Conservation (phyloP, 2,888 invertebrate species). For the Terebella lapidaria region DNA sequence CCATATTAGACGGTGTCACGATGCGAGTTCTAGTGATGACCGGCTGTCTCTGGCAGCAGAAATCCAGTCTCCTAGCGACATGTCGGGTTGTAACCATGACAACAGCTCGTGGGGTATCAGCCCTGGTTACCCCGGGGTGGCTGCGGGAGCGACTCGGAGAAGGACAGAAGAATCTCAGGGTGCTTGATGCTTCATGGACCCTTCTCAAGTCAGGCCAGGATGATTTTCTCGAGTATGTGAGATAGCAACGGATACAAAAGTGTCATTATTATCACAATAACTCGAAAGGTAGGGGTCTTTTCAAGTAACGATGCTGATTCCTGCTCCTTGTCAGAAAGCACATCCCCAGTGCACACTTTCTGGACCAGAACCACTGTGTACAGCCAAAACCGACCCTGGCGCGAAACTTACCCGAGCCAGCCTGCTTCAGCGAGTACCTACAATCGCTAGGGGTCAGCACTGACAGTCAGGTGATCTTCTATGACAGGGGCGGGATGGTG, state of each 20-base stretch:
- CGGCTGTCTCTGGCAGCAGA: no score
- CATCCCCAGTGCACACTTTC: slow-evolving; percentile 8
- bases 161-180: neutral
- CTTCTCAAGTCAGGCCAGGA: neutral
- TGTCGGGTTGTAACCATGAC: neutral
- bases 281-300: no score
- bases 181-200: neutral
- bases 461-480: slow-evolving; percentile 6
- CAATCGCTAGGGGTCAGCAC: slow-evolving; percentile 2
- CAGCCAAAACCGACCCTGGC: neutral
- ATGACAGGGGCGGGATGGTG: slow-evolving; percentile 7
- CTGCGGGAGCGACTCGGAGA: neutral
- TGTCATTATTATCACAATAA: neutral
- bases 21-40: no score
- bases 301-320: no score
- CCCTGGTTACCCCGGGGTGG: neutral
- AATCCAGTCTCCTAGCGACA: neutral
- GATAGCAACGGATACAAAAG: no score
- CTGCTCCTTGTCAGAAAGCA: slow-evolving; percentile 18
- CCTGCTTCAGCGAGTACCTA: slow-evolving; percentile 5
- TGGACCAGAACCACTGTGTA: slow-evolving; percentile 8
- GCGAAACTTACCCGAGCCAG: neutral
- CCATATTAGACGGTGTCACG: no score
- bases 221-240: neutral
- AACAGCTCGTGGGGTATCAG: neutral